These are phyloP conservation scores for Drosophila kepulauana DNA, from an alignment of 1,140 invertebrate genomes.

Conservation along the genomic window DNA sequence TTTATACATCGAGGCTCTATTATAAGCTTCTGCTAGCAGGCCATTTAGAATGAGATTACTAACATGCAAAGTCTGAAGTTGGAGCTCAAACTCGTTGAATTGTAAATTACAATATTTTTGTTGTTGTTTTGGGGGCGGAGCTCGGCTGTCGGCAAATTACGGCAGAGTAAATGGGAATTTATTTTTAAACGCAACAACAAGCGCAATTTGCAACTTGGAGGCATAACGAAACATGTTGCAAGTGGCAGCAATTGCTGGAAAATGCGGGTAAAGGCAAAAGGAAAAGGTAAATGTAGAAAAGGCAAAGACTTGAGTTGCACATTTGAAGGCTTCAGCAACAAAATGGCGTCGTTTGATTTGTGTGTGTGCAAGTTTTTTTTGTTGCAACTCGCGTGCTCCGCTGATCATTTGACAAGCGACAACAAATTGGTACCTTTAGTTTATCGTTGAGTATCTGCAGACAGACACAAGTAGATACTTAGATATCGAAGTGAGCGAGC, in stretches of 20 bases:
- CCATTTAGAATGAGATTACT: constrained; percentile 64
- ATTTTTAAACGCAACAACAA: constrained; percentile 57
- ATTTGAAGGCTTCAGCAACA: constrained; percentile 66
- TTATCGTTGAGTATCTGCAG: constrained; percentile 34
- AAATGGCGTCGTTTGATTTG: constrained; percentile 71
- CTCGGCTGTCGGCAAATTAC: constrained; percentile 74
- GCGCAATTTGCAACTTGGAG: constrained; percentile 13
- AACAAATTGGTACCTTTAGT: constrained; percentile 68
- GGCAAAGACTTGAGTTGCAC: constrained; percentile 53
- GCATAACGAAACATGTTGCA: constrained; percentile 33
- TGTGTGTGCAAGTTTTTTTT: constrained; percentile 40
- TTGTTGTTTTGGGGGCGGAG: background rate
- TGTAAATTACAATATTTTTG: constrained; percentile 67
- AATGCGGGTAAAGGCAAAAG: background rate
- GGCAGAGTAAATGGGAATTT: constrained; percentile 69
- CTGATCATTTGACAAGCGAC: constrained; percentile 78
- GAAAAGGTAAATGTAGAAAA: background rate
- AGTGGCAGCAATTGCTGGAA: constrained; percentile 40
- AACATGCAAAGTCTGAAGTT: constrained; percentile 58
- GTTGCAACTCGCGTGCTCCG: constrained; percentile 50
- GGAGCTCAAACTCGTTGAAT: constrained; percentile 57
- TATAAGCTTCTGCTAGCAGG: constrained; percentile 29
- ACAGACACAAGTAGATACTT: background rate
- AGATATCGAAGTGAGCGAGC: background rate
- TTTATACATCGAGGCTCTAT: background rate